Percentiles rank a stretch among this genome's conserved stretches.
Evolutionary conservation across 2,888 invertebrate species (phyloP).

Genomic region (Acheta domesticus): DNA sequence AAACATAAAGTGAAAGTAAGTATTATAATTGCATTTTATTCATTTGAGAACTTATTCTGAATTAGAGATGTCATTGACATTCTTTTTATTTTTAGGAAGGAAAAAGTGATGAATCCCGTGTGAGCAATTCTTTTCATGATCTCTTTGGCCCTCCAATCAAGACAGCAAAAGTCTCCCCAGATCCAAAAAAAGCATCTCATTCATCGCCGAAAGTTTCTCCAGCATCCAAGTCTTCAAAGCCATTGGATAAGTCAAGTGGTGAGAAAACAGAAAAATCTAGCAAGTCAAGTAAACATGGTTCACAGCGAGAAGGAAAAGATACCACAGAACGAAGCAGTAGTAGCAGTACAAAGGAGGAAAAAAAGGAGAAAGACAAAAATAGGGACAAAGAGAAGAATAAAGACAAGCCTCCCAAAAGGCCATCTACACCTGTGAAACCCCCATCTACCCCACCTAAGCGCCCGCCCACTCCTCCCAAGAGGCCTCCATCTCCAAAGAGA

Average conservation of each 20-base stretch:
- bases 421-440: slow-evolving; percentile 25
- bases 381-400: slow-evolving; percentile 55
- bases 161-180: slow-evolving; percentile 69
- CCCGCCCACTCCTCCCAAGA: slow-evolving; percentile 40
- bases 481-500: slow-evolving; percentile 46
- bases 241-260: slow-evolving; percentile 46
- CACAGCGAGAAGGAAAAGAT: slow-evolving; percentile 44
- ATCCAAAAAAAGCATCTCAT: slow-evolving; percentile 54
- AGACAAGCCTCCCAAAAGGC: slow-evolving; percentile 45
- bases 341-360: slow-evolving; percentile 55
- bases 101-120: slow-evolving; percentile 31
- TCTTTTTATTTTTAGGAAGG: slow-evolving; percentile 34
- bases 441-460: slow-evolving; percentile 30
- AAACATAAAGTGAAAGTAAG: slow-evolving; percentile 57
- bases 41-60: neutral
- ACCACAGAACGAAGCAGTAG: slow-evolving; percentile 48
- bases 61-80: too few species aligned
- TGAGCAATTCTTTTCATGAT: slow-evolving; percentile 64
- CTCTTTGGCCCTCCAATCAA: slow-evolving; percentile 81
- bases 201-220: slow-evolving; percentile 35
- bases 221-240: slow-evolving; percentile 39
- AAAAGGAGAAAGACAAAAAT: slow-evolving; percentile 52
- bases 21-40: slow-evolving; percentile 25
- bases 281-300: slow-evolving; percentile 42
- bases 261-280: slow-evolving; percentile 59